Conservation (phyloP, 1,140 invertebrate species). For the Drosophila elegans region DNA sequence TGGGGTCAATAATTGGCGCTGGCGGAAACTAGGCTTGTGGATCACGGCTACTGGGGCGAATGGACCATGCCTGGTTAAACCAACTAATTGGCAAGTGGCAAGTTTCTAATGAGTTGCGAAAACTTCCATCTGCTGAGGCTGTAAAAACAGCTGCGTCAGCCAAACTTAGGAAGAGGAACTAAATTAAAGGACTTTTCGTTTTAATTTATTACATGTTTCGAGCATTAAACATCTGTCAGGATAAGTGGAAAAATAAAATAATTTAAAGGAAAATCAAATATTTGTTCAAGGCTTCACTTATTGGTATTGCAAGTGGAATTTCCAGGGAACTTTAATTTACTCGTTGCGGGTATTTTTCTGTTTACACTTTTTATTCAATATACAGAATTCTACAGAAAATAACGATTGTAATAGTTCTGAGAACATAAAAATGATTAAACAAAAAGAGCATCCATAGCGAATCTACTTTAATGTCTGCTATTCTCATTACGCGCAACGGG, state of each 20-base stretch:
- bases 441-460: too few relatives aligned
- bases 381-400: too few relatives aligned
- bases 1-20: constrained; percentile 53
- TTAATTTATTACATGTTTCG: constrained; percentile 18
- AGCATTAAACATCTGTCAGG: not conserved
- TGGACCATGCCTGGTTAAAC: constrained; percentile 24
- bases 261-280: not conserved
- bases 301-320: too few relatives aligned
- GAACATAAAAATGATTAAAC: too few relatives aligned
- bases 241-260: constrained; percentile 1
- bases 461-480: too few relatives aligned
- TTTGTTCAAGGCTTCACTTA: too few relatives aligned
- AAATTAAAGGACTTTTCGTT: constrained; percentile 54
- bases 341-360: too few relatives aligned
- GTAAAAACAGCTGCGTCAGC: constrained; percentile 45
- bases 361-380: too few relatives aligned
- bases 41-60: constrained; percentile 23
- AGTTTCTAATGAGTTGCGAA: constrained; percentile 70
- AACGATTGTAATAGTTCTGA: too few relatives aligned
- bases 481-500: too few relatives aligned
- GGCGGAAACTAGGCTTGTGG: constrained; percentile 29
- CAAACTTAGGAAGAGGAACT: constrained; percentile 15
- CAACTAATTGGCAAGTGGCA: constrained; percentile 72
- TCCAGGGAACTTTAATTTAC: too few relatives aligned
- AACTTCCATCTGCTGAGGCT: constrained; percentile 39